Evolutionary conservation across 2,797 vertebrate genomes (phyloP).

Genomic region (Gallirallus australis): DNA sequence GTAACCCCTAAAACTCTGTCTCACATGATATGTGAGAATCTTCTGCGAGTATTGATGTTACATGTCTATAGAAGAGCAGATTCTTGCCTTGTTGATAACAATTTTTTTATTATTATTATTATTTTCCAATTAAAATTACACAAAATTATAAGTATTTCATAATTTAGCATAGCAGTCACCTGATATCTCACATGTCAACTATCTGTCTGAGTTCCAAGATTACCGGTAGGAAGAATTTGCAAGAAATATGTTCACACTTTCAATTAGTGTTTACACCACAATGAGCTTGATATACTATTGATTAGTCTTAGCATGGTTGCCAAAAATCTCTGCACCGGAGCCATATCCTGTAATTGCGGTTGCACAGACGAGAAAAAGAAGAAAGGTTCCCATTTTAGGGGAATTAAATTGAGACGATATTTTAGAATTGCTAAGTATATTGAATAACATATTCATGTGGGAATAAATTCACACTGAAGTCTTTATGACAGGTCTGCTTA

Average conservation of each 20-base stretch:
- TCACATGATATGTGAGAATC: background rate
- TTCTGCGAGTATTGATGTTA: background rate
- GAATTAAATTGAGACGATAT: conserved; percentile 29
- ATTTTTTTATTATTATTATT: background rate
- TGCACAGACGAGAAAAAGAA: background rate
- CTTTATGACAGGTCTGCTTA: background rate
- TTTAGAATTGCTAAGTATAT: conserved; percentile 1
- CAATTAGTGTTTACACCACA: conserved; percentile 53
- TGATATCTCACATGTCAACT: conserved; percentile 10
- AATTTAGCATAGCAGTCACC: background rate
- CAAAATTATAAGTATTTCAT: background rate
- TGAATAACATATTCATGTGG: background rate
- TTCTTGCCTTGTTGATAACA: background rate
- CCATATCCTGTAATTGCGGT: conserved; percentile 53
- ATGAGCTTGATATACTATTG: conserved; percentile 45
- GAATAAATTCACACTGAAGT: background rate
- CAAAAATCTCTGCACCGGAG: conserved; percentile 54
- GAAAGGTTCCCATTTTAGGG: background rate
- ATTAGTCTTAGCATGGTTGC: conserved; percentile 35
- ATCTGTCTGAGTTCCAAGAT: conserved; percentile 38
- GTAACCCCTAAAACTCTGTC: too few relatives aligned
- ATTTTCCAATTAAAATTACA: background rate
- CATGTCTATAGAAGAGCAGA: background rate
- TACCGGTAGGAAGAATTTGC: conserved; percentile 45
- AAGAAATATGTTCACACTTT: conserved; percentile 31